These are phyloP conservation scores for Drosophila nebulosa DNA, from an alignment of 1,140 invertebrate genomes.

Conservation along the genomic window DNA sequence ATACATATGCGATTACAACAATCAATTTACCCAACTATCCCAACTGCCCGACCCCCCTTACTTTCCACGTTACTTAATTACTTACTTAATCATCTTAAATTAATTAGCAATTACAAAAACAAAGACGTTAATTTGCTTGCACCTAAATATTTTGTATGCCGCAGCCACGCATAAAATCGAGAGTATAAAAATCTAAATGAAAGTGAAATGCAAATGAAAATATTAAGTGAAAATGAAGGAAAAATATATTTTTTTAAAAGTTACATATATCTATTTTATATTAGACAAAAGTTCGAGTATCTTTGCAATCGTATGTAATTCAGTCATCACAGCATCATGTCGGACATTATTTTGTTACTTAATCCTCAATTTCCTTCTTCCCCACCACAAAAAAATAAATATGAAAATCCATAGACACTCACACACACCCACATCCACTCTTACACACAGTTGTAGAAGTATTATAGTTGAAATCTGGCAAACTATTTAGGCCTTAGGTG, in stretches of 20 bases:
- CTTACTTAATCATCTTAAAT: constrained; percentile 49
- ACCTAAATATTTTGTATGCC: constrained; percentile 79
- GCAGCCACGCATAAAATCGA: constrained; percentile 80
- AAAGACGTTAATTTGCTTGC: constrained; percentile 80
- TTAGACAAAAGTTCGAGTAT: constrained; percentile 35
- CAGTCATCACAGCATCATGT: constrained; percentile 61
- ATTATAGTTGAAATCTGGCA: constrained; percentile 19
- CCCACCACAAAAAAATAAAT: constrained; percentile 22
- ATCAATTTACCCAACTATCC: constrained; percentile 3
- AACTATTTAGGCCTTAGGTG: not conserved
- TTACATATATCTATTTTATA: constrained; percentile 56
- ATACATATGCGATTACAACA: constrained; percentile 29
- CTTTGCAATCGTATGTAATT: constrained; percentile 26
- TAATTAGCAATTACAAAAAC: constrained; percentile 24
- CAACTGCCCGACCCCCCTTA: constrained; percentile 38
- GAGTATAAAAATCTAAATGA: constrained; percentile 17
- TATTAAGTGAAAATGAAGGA: constrained; percentile 22
- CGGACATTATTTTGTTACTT: constrained; percentile 54
- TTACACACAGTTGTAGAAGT: constrained; percentile 3
- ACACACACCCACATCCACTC: constrained; percentile 4
- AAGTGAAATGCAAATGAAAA: constrained; percentile 12
- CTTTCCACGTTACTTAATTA: constrained; percentile 52
- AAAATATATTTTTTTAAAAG: constrained; percentile 27
- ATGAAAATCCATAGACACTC: constrained; percentile 12
- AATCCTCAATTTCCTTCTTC: constrained; percentile 17